Evolutionary conservation across 1,140 invertebrate species (phyloP).

Genomic region (Drosophila lacertosa): DNA sequence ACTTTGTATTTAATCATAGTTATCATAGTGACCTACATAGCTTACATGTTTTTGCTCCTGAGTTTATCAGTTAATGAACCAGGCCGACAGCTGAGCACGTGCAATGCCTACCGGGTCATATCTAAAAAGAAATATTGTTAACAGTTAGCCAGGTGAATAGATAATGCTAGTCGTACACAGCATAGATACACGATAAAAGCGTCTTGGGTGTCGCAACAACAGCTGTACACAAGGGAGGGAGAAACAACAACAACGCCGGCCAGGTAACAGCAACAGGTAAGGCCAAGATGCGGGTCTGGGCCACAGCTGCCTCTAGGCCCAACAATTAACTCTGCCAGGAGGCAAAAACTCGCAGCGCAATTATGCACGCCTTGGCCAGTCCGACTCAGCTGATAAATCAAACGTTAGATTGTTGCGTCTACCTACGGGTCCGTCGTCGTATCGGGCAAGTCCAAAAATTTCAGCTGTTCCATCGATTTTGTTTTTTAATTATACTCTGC

Average conservation of each 20-base stretch:
- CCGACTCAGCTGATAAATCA: slow-evolving; percentile 33
- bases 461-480: slow-evolving; percentile 40
- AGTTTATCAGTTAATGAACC: slow-evolving; percentile 66
- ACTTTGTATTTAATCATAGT: slow-evolving; percentile 21
- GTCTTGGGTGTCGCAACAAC: slow-evolving; percentile 69
- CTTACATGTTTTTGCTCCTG: slow-evolving; percentile 24
- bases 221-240: slow-evolving; percentile 45
- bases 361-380: slow-evolving; percentile 56
- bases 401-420: slow-evolving; percentile 25
- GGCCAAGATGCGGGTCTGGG: slow-evolving; percentile 45
- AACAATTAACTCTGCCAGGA: slow-evolving; percentile 62
- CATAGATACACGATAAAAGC: slow-evolving; percentile 44
- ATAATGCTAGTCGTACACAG: slow-evolving; percentile 34
- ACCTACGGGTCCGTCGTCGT: slow-evolving; percentile 18
- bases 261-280: slow-evolving; percentile 70
- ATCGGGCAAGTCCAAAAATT: slow-evolving; percentile 12
- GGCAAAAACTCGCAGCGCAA: slow-evolving; percentile 51
- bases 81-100: slow-evolving; percentile 35
- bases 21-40: slow-evolving; percentile 58
- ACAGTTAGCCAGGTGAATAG: slow-evolving; percentile 50
- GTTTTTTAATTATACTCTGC: too few relatives aligned
- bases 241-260: neutral
- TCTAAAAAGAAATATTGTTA: slow-evolving; percentile 42
- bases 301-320: slow-evolving; percentile 46
- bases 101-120: neutral